These are phyloP conservation scores for Delichon dasypus DNA, from an alignment of 2,797 vertebrate genomes.

Conservation along the genomic window DNA sequence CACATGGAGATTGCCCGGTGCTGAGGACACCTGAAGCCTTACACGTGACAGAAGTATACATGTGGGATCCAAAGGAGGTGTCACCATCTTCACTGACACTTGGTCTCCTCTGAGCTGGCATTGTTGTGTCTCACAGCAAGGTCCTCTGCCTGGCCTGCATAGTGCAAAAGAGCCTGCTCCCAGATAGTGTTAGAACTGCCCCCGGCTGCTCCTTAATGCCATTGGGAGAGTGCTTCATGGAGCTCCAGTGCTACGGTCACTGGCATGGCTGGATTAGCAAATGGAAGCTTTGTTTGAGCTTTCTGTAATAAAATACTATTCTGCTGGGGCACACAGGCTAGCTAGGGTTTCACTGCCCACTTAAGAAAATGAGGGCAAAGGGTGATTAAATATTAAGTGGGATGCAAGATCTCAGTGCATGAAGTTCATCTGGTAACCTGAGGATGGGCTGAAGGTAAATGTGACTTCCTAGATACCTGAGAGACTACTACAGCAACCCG, in stretches of 20 bases:
- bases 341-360: neutral
- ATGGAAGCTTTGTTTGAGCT: neutral
- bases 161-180: neutral
- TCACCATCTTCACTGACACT: neutral
- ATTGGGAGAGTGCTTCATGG: neutral
- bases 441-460: neutral
- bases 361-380: conserved; percentile 38
- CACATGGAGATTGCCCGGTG: accelerated
- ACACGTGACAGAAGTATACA: accelerated
- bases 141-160: neutral
- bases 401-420: neutral
- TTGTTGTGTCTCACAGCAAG: accelerated
- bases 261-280: neutral
- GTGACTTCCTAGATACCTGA: neutral
- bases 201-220: neutral
- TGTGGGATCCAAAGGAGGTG: neutral
- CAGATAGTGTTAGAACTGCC: neutral
- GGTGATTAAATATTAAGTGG: conserved; percentile 50
- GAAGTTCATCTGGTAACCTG: conserved; percentile 28
- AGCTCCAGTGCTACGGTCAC: accelerated
- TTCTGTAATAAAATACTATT: neutral
- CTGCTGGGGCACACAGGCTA: neutral
- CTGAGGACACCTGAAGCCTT: neutral
- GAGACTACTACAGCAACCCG: neutral
- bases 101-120: neutral